phyloP scores from a whole-genome alignment of 2,888 invertebrate genomes.

The Desoria tigrina region DNA sequence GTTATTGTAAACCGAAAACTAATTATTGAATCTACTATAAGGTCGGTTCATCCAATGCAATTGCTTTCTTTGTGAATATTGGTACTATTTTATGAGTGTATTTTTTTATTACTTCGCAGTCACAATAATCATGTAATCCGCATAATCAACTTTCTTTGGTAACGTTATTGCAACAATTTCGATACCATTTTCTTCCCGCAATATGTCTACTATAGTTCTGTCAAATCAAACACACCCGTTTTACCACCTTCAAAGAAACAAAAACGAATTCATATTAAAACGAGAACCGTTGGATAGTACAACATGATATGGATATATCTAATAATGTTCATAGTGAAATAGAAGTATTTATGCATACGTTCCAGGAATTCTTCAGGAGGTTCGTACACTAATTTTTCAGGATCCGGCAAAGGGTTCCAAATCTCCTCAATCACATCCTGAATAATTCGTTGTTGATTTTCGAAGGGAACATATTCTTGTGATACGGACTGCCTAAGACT shows the following conservation, averaged over 20 bases:
- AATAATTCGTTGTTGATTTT: conserved; percentile 44
- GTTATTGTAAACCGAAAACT: too few species aligned
- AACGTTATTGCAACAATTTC: conserved; percentile 80
- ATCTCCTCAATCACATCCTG: conserved; percentile 49
- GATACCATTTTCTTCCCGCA: conserved; percentile 74
- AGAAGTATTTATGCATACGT: not conserved
- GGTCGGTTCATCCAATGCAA: too few species aligned
- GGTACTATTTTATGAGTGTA: too few species aligned
- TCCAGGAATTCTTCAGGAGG: conserved; percentile 12
- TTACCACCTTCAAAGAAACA: conserved; percentile 67
- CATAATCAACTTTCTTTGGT: conserved; percentile 73
- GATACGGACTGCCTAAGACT: conserved; percentile 33
- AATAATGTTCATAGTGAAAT: too few species aligned
- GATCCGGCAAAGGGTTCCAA: conserved; percentile 39
- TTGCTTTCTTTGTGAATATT: too few species aligned
- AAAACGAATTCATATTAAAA: not conserved
- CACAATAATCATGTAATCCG: conserved; percentile 80
- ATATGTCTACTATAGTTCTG: conserved; percentile 76
- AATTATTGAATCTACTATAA: too few species aligned
- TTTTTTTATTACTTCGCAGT: conserved; percentile 76
- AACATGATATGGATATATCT: too few species aligned
- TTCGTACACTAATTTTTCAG: conserved; percentile 8
- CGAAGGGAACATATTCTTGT: conserved; percentile 36
- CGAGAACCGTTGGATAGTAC: too few species aligned
- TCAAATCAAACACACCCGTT: conserved; percentile 83